Evolutionary conservation across 30 jellyfish, hydroid and myxozoan species (phyloP), one percentile per base, ranked within the genome.

Genomic region (Sanderia malayensis): DNA sequence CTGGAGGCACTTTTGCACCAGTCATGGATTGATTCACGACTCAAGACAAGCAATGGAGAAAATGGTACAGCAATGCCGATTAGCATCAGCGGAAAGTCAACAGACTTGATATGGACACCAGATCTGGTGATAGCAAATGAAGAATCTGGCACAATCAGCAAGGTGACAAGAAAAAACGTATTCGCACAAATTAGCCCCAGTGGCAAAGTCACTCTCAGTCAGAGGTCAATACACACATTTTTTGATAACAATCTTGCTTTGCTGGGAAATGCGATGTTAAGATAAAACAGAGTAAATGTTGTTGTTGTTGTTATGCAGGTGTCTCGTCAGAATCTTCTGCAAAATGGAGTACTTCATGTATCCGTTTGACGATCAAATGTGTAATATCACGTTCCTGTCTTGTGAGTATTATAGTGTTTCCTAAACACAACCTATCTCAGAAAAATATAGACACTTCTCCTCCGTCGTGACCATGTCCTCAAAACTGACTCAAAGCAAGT

Each of bases 331-430:
- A 19, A 62, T 49, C 46, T 81, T 21, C 32, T 81, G 94, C 58
- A 19, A 24, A 20, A 81, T 81, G 86, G 65, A 81, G 24, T 71
- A 34, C 23, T 27, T 68, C 31, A 8, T 76, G 27, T 81, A 19
- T 70, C 94, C 94, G 13, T 81, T 81, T 30, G 94, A 81, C 37
- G 76, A 46, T 24, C 94, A 81, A 59, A 34, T 19, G 2, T 81
- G 94, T 44, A 73, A 81, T 27, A 32, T 81, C 46, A 31, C 33
- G 15, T 24, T 81, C 44, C 52, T 27, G n/a, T 29, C 83, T 49
- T 81, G 94, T 81, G 24, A 81, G 94, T 30, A n/a, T n/a, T n/a
- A n/a, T n/a, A n/a, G n/a, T n/a, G n/a, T n/a, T n/a, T n/a, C n/a
- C n/a, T n/a, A n/a, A n/a, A n/a, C n/a, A n/a, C n/a, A n/a, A n/a